These are phyloP conservation scores for Drosophila anceps DNA, from an alignment of 2,888 invertebrate species.

Conservation along the genomic window DNA sequence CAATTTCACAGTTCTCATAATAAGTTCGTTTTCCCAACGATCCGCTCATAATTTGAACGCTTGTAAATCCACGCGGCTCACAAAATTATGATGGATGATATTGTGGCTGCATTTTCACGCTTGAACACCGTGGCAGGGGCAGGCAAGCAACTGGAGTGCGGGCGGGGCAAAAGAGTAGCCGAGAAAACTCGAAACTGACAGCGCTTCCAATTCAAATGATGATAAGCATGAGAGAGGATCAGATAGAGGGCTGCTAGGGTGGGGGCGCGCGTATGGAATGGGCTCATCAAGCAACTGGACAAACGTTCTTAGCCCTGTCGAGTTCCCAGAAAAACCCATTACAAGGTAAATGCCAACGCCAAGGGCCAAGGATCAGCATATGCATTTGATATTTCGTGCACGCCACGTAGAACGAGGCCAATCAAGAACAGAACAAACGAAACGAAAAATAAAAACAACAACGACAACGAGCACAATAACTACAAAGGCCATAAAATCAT, in stretches of 20 bases:
- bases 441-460: neutral
- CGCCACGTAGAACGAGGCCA: conserved; percentile 59
- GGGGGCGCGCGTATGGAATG: conserved; percentile 57
- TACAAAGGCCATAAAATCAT: conserved; percentile 73
- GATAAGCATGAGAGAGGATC: conserved; percentile 39
- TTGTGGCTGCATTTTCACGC: conserved; percentile 74
- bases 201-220: conserved; percentile 57
- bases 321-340: conserved; percentile 69
- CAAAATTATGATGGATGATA: conserved; percentile 78
- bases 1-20: conserved; percentile 72
- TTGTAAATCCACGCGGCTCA: conserved; percentile 80
- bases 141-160: neutral
- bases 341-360: conserved; percentile 54
- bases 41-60: conserved; percentile 75
- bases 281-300: conserved; percentile 64
- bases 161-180: conserved; percentile 45
- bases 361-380: conserved; percentile 57
- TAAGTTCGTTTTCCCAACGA: conserved; percentile 50
- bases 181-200: conserved; percentile 65
- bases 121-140: conserved; percentile 33
- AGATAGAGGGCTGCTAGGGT: conserved; percentile 16
- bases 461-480: conserved; percentile 37
- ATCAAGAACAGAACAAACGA: conserved; percentile 55
- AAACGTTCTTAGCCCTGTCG: conserved; percentile 22
- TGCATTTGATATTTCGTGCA: conserved; percentile 67